phyloP scores from a whole-genome alignment of 2,888 invertebrate genomes.

The Lampropteryx suffumata region DNA sequence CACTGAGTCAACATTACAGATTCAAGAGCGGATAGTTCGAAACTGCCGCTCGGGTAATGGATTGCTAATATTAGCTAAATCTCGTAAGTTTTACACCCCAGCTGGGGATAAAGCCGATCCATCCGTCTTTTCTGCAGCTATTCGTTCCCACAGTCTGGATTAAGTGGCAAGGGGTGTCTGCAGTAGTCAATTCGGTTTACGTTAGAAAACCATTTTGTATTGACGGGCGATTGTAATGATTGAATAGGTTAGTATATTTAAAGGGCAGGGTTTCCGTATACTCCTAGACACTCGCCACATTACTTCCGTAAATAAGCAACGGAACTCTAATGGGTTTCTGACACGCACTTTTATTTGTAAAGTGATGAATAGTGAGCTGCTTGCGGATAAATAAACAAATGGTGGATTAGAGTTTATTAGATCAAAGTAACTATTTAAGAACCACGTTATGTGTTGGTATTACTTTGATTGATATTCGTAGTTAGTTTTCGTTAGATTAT shows the following conservation, averaged over 20 bases:
- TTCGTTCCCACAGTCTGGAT: slow-evolving; percentile 49
- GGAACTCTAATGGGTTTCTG: slow-evolving; percentile 18
- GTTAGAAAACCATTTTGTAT: slow-evolving; percentile 36
- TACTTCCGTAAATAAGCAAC: slow-evolving; percentile 14
- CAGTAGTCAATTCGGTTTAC: slow-evolving; percentile 48
- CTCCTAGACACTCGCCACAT: slow-evolving; percentile 12
- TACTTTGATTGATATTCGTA: too few relatives aligned
- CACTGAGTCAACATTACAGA: slow-evolving; percentile 31
- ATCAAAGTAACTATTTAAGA: too few relatives aligned
- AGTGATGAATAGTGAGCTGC: not conserved
- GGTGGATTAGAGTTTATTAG: too few relatives aligned
- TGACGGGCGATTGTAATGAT: slow-evolving; percentile 27
- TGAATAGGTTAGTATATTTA: slow-evolving; percentile 16
- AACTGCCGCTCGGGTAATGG: slow-evolving; percentile 61
- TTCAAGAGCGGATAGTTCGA: slow-evolving; percentile 39
- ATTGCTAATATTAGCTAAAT: slow-evolving; percentile 81
- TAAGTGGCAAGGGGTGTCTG: slow-evolving; percentile 46
- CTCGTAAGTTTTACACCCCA: slow-evolving; percentile 68
- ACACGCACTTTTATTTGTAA: slow-evolving; percentile 18
- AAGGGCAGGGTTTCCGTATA: slow-evolving; percentile 16
- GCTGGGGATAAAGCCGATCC: slow-evolving; percentile 58
- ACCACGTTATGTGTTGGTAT: too few relatives aligned
- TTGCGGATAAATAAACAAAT: too few relatives aligned
- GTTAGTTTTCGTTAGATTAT: too few relatives aligned
- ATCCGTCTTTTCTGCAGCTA: slow-evolving; percentile 74